Conservation (phyloP, 1,140 invertebrate genomes). For the Drosophila albomicans region DNA sequence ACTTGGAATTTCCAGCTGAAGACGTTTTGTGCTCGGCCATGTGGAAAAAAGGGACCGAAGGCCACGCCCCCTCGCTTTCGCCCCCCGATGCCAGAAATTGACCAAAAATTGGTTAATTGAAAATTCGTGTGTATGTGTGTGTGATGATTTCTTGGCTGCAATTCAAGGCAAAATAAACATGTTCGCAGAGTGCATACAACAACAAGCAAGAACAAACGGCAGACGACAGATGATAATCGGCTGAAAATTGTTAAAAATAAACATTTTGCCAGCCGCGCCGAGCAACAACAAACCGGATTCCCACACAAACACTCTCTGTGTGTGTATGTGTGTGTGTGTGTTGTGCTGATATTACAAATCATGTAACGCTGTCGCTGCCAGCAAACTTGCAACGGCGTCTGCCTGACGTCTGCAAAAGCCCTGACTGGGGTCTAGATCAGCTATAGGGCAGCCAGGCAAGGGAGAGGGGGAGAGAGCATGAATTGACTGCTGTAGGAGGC, state of each 20-base stretch:
- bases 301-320: constrained; percentile 15
- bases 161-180: constrained; percentile 68
- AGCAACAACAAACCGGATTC: constrained; percentile 70
- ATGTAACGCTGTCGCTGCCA: constrained; percentile 63
- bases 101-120: constrained; percentile 14
- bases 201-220: constrained; percentile 29
- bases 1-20: constrained; percentile 34
- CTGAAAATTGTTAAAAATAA: constrained; percentile 79
- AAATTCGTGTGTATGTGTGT: neutral
- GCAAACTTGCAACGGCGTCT: constrained; percentile 55
- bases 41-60: neutral
- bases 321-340: constrained; percentile 34
- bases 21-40: constrained; percentile 16
- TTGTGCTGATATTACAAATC: constrained; percentile 80
- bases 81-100: neutral
- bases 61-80: neutral
- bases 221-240: constrained; percentile 76
- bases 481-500: constrained; percentile 16
- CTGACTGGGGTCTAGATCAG: constrained; percentile 5
- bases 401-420: constrained; percentile 69
- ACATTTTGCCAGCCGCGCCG: constrained; percentile 42
- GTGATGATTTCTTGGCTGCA: constrained; percentile 49
- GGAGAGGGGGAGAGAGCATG: neutral
- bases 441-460: neutral
- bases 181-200: constrained; percentile 42